These are phyloP conservation scores for Crossoptilon crossoptilon DNA, from an alignment of 2,797 vertebrate species.

Conservation along the genomic window DNA sequence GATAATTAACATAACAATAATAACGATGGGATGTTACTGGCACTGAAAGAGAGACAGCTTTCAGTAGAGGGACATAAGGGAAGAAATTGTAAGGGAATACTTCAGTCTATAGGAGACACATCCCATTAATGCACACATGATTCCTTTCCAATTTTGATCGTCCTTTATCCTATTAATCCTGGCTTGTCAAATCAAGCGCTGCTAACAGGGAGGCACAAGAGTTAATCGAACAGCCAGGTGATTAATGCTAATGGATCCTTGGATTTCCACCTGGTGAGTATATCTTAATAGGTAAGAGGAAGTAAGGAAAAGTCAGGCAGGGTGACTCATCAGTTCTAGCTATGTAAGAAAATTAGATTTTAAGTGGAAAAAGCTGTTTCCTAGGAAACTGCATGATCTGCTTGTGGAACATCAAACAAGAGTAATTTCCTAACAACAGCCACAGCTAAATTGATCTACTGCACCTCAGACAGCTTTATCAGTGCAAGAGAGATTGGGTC, in stretches of 20 bases:
- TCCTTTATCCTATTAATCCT: neutral
- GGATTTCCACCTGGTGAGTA: conserved; percentile 68
- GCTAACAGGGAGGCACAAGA: conserved; percentile 32
- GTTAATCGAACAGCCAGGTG: conserved; percentile 59
- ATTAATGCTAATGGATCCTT: conserved; percentile 69
- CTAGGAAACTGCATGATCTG: conserved; percentile 85
- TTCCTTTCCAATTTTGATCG: neutral
- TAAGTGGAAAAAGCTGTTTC: conserved; percentile 84
- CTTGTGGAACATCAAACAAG: conserved; percentile 81
- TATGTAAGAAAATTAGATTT: conserved; percentile 80
- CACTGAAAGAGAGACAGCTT: neutral
- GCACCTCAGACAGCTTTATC: conserved; percentile 78
- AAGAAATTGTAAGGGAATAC: neutral
- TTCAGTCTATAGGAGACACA: neutral
- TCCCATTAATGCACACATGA: neutral
- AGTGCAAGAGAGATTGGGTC: conserved; percentile 69
- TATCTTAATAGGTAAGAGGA: conserved; percentile 74
- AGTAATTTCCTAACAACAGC: conserved; percentile 80
- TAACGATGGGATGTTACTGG: neutral
- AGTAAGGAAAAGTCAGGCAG: conserved; percentile 73
- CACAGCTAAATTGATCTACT: conserved; percentile 79
- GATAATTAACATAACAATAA: neutral
- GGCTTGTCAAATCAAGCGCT: neutral
- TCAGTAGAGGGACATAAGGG: neutral
- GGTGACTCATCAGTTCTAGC: conserved; percentile 80